These are phyloP conservation scores for Oryzias dopingdopingensis DNA, from an alignment of 2,797 vertebrate genomes.

Conservation along the genomic window DNA sequence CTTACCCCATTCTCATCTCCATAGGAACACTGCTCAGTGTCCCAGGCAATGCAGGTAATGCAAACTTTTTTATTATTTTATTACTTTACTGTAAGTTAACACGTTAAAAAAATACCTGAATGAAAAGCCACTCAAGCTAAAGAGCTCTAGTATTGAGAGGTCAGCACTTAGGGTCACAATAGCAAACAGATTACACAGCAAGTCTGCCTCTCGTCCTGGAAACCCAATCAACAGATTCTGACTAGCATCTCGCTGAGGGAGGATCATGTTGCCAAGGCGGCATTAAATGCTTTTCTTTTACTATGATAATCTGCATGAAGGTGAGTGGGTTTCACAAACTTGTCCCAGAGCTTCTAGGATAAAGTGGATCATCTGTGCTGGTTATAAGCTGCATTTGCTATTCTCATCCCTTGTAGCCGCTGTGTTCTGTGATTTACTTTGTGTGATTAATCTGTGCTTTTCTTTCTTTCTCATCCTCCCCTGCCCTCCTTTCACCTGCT, in stretches of 20 bases:
- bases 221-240: slow-evolving; percentile 65
- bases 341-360: slow-evolving; percentile 48
- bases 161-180: slow-evolving; percentile 59
- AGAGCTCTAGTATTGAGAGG: slow-evolving; percentile 35
- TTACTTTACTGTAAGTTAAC: slow-evolving; percentile 8
- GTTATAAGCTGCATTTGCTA: slow-evolving; percentile 61
- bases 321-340: slow-evolving; percentile 66
- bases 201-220: slow-evolving; percentile 56
- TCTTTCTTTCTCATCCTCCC: slow-evolving; percentile 16
- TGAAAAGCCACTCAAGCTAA: slow-evolving; percentile 19
- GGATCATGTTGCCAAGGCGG: slow-evolving; percentile 75
- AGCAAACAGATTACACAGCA: slow-evolving; percentile 72
- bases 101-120: slow-evolving; percentile 14
- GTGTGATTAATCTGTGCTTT: slow-evolving; percentile 71
- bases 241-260: slow-evolving; percentile 64
- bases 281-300: slow-evolving; percentile 73
- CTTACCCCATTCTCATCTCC: slow-evolving; percentile 97
- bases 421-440: slow-evolving; percentile 62
- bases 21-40: slow-evolving; percentile 97
- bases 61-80: neutral
- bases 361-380: slow-evolving; percentile 56
- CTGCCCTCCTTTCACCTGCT: slow-evolving; percentile 3
- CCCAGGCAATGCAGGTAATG: slow-evolving; percentile 93
- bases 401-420: slow-evolving; percentile 54
- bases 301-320: slow-evolving; percentile 62